These are phyloP conservation scores for Euclidia mi DNA, from an alignment of 2,888 invertebrate genomes.

Conservation along the genomic window DNA sequence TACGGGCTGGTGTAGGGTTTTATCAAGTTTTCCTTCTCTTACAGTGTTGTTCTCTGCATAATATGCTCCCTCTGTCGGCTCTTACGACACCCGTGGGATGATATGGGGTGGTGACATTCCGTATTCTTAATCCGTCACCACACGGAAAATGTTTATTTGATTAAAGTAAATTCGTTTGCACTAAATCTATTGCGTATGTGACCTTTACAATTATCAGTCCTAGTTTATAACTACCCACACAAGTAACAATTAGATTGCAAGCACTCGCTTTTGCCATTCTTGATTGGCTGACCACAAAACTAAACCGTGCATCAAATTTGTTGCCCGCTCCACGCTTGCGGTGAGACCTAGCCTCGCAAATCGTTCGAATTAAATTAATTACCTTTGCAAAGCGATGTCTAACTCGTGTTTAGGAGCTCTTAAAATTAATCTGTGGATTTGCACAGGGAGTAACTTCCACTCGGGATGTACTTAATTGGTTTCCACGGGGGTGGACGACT, in stretches of 20 bases:
- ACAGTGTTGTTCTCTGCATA: too few species aligned
- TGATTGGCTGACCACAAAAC: constrained; percentile 14
- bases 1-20: too few species aligned
- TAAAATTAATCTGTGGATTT: constrained; percentile 64
- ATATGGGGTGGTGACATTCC: too few species aligned
- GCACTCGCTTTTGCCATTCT: not conserved
- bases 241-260: not conserved
- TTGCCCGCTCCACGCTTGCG: constrained; percentile 24
- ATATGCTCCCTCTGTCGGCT: too few species aligned
- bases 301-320: not conserved
- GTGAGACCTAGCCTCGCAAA: constrained; percentile 38
- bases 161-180: too few species aligned
- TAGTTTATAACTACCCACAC: not conserved
- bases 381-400: constrained; percentile 58
- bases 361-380: constrained; percentile 67
- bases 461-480: constrained; percentile 51
- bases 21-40: too few species aligned
- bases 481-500: constrained; percentile 29
- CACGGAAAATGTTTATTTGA: too few species aligned
- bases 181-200: too few species aligned
- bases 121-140: too few species aligned
- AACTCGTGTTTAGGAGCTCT: constrained; percentile 65
- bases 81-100: too few species aligned
- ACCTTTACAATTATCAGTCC: too few species aligned
- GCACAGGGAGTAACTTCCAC: constrained; percentile 53